Percentiles rank a stretch among this genome's conserved stretches.
Conservation (phyloP, 2,113 vertebrate genomes). For the Albula glossodonta region DNA sequence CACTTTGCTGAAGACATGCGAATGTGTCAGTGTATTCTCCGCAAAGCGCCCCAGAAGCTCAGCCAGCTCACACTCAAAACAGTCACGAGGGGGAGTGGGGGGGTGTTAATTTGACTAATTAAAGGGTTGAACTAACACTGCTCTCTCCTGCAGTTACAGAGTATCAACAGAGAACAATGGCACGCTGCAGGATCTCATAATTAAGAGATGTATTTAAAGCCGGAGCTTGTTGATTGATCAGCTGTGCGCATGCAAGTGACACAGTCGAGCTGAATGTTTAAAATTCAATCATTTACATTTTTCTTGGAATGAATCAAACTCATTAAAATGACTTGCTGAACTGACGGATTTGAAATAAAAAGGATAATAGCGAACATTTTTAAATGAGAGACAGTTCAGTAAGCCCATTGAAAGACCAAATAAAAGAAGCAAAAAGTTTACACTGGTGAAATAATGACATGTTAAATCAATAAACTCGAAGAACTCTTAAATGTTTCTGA, state of each 20-base stretch:
- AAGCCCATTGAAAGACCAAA: neutral
- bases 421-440: neutral
- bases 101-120: slow-evolving; percentile 4
- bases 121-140: neutral
- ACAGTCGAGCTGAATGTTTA: neutral
- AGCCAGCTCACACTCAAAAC: neutral
- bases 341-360: neutral
- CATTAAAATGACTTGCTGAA: no score
- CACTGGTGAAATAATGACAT: neutral
- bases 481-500: neutral
- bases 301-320: no score
- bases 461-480: neutral
- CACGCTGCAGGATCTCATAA: neutral
- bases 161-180: neutral
- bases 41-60: neutral
- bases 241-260: neutral
- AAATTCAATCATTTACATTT: no score
- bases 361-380: neutral
- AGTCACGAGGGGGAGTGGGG: neutral
- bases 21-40: neutral
- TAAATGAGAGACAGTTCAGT: neutral
- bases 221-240: neutral
- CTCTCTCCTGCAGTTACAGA: neutral
- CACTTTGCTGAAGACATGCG: slow-evolving; percentile 14
- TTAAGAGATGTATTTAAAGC: neutral